Percentiles rank a stretch among this genome's conserved stretches.
Evolutionary conservation across 1,140 invertebrate genomes (phyloP).

Genomic region (Aradophagus sp.): DNA sequence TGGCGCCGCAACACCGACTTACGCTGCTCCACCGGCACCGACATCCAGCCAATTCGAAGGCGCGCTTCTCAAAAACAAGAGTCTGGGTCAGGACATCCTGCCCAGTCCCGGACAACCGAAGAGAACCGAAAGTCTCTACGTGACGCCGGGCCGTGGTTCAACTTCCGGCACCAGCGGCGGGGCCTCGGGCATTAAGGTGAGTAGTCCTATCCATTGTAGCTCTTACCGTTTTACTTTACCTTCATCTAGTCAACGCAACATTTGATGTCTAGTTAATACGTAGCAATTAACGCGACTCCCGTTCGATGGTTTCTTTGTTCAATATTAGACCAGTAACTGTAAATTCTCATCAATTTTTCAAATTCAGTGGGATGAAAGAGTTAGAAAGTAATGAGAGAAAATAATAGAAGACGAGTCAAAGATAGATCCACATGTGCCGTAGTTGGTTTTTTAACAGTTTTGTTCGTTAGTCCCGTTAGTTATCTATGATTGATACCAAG

Average conservation of each 20-base stretch:
- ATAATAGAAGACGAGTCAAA: too few species aligned
- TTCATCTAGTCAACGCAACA: slow-evolving; percentile 23
- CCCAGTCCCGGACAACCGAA: slow-evolving; percentile 89
- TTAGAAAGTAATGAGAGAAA: too few species aligned
- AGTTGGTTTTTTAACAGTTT: slow-evolving; percentile 28
- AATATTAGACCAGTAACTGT: too few species aligned
- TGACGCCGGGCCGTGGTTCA: slow-evolving; percentile 73
- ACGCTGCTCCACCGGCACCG: slow-evolving; percentile 61
- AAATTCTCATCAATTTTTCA: too few species aligned
- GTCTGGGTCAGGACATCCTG: slow-evolving; percentile 89
- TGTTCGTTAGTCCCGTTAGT: slow-evolving; percentile 20
- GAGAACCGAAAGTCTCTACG: slow-evolving; percentile 88
- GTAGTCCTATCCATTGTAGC: slow-evolving; percentile 41
- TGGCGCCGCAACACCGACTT: slow-evolving; percentile 75
- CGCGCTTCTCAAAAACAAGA: slow-evolving; percentile 84
- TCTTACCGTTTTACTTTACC: slow-evolving; percentile 21
- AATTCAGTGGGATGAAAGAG: too few species aligned
- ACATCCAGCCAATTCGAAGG: slow-evolving; percentile 82
- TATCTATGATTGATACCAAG: slow-evolving; percentile 9
- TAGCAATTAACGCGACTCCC: slow-evolving; percentile 9
- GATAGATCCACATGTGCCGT: slow-evolving; percentile 12
- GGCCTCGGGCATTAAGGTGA: slow-evolving; percentile 66
- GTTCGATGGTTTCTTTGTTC: slow-evolving; percentile 4
- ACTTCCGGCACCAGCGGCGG: slow-evolving; percentile 61
- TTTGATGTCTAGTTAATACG: slow-evolving; percentile 18